Percentiles rank a stretch among this genome's conserved stretches.
Evolutionary conservation across 1,140 invertebrate species (phyloP).

Genomic region (Phthorimaea operculella): DNA sequence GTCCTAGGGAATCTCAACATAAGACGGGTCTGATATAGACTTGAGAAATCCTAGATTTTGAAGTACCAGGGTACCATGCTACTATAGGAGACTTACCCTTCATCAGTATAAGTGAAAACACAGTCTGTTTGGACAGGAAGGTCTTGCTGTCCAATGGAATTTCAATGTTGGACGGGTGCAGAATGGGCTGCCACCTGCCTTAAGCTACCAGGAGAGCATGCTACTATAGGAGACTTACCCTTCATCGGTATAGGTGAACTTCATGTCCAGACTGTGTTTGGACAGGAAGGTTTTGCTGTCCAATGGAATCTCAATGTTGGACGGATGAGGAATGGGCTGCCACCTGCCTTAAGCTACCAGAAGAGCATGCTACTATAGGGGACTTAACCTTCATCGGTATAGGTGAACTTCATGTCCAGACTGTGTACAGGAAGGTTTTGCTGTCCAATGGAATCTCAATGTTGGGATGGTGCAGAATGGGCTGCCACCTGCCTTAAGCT

Average conservation of each 20-base stretch:
- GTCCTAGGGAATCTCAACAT: constrained; percentile 90
- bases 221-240: constrained; percentile 74
- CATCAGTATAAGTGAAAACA: constrained; percentile 94
- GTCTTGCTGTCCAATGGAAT: constrained; percentile 87
- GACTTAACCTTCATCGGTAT: constrained; percentile 92
- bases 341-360: constrained; percentile 68
- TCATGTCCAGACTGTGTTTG: constrained; percentile 93
- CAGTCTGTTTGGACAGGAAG: constrained; percentile 95
- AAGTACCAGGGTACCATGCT: too few relatives aligned
- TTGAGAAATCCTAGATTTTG: constrained; percentile 86
- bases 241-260: constrained; percentile 93
- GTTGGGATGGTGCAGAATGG: constrained; percentile 90
- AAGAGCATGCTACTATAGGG: neutral
- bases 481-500: constrained; percentile 73
- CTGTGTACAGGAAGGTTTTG: constrained; percentile 91
- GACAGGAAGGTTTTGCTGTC: constrained; percentile 90
- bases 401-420: constrained; percentile 94
- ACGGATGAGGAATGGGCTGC: constrained; percentile 95
- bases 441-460: constrained; percentile 89
- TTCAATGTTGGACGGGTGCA: constrained; percentile 94
- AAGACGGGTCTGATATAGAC: constrained; percentile 90
- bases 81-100: constrained; percentile 77
- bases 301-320: constrained; percentile 90
- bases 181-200: constrained; percentile 88
- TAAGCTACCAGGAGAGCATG: constrained; percentile 14